Percentiles rank a stretch among this genome's conserved stretches.
Evolutionary conservation across 2,113 vertebrate species (phyloP).

Genomic region (Gulo gulo): DNA sequence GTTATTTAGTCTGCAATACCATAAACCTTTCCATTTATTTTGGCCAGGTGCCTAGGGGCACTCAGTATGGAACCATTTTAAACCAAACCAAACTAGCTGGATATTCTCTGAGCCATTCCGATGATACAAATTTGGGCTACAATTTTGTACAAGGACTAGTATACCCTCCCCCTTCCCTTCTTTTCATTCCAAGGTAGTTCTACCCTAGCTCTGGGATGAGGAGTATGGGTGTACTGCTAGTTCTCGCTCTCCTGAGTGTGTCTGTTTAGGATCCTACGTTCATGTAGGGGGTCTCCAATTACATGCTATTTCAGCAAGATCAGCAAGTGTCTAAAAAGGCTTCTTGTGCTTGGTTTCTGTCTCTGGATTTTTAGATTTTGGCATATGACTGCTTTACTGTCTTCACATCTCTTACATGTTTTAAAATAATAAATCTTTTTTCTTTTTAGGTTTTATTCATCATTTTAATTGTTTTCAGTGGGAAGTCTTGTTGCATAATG

Average conservation of each 20-base stretch:
- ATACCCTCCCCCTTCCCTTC: background rate
- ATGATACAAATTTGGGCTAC: background rate
- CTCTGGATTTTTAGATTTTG: background rate
- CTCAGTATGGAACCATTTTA: background rate
- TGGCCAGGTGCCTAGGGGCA: background rate
- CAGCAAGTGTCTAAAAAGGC: background rate
- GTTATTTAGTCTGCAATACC: background rate
- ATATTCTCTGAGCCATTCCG: background rate
- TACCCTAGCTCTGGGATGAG: background rate
- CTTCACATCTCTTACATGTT: background rate
- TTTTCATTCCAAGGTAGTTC: background rate
- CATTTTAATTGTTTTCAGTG: background rate
- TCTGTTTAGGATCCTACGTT: background rate
- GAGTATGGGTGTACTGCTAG: background rate
- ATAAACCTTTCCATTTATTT: constrained; percentile 45
- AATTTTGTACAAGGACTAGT: background rate
- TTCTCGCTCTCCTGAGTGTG: background rate
- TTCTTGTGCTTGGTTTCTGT: background rate
- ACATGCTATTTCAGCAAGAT: background rate
- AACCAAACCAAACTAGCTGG: constrained; percentile 1
- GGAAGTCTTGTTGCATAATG: background rate
- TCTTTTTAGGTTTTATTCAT: background rate
- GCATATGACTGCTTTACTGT: background rate
- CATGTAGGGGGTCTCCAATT: background rate
- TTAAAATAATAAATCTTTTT: constrained; percentile 5